These are phyloP conservation scores for Ctena decussata DNA, from an alignment of 2,888 invertebrate species.

Conservation along the genomic window DNA sequence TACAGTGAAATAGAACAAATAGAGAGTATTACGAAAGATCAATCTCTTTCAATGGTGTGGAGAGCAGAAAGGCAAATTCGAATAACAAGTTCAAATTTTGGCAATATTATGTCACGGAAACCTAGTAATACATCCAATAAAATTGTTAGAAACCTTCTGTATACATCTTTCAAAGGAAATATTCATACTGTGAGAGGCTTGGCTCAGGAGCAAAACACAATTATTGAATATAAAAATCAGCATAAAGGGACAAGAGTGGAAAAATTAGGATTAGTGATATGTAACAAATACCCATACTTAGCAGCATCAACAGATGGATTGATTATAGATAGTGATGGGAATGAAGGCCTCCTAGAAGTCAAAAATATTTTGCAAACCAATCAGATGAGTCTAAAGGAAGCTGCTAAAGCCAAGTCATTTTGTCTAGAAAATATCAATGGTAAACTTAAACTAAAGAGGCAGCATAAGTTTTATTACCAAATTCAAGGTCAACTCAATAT, in stretches of 20 bases:
- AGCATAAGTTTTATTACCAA: not conserved
- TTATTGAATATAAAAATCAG: conserved; percentile 17
- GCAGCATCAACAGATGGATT: conserved; percentile 25
- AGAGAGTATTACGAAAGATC: conserved; percentile 14
- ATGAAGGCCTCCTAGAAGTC: conserved; percentile 1
- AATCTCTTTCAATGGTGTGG: not conserved
- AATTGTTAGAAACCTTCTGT: conserved; percentile 6
- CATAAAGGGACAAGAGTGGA: not conserved
- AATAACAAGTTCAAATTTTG: not conserved
- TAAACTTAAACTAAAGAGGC: not conserved
- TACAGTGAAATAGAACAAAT: not conserved
- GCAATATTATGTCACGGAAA: conserved; percentile 21
- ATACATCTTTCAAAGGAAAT: conserved; percentile 10
- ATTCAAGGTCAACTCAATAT: not conserved
- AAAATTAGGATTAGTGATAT: conserved; percentile 1
- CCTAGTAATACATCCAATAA: not conserved
- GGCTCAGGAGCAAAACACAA: conserved; percentile 6
- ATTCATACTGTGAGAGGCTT: conserved; percentile 9
- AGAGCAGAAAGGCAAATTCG: too few species aligned
- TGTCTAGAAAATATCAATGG: not conserved
- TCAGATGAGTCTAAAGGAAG: too few species aligned
- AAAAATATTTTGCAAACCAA: not conserved
- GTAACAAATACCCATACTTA: not conserved
- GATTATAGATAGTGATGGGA: not conserved
- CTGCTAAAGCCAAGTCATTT: not conserved